phyloP scores from a whole-genome alignment of 2,797 vertebrate species.

The Triplophysa bombifrons region DNA sequence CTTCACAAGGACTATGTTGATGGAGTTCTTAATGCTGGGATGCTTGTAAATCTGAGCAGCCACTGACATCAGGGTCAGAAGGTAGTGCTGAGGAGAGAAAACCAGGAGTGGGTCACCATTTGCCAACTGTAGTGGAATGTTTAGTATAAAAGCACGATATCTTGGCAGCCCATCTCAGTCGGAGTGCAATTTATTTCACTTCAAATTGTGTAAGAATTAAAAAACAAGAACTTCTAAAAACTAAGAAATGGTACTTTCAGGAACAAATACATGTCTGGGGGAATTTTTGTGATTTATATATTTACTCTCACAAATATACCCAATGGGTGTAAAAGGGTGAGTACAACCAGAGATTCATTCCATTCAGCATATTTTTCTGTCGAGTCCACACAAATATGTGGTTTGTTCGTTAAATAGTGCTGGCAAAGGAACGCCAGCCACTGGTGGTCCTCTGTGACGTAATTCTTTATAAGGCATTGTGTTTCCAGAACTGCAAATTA shows the following conservation, averaged over 20 bases:
- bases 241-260: background rate
- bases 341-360: background rate
- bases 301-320: background rate
- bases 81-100: slow-evolving; percentile 80
- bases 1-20: slow-evolving; percentile 90
- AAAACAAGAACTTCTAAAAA: background rate
- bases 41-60: slow-evolving; percentile 91
- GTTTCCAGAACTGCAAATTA: slow-evolving; percentile 32
- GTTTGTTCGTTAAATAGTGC: slow-evolving; percentile 12
- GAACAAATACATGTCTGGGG: background rate
- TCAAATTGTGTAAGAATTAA: too few species aligned
- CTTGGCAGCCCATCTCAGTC: slow-evolving; percentile 3
- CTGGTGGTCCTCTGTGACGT: slow-evolving; percentile 10
- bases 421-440: slow-evolving; percentile 4
- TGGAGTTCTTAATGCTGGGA: slow-evolving; percentile 91
- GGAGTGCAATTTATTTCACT: background rate
- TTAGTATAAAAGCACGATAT: slow-evolving; percentile 7
- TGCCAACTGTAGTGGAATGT: slow-evolving; percentile 5
- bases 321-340: too few species aligned
- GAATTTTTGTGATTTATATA: background rate
- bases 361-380: background rate
- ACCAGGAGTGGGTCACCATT: background rate
- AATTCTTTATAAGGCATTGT: slow-evolving; percentile 21
- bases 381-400: background rate
- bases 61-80: slow-evolving; percentile 90